Base-by-base conservation (phyloP, 2,113 vertebrate genomes). In the Microtus ochrogaster region DNA sequence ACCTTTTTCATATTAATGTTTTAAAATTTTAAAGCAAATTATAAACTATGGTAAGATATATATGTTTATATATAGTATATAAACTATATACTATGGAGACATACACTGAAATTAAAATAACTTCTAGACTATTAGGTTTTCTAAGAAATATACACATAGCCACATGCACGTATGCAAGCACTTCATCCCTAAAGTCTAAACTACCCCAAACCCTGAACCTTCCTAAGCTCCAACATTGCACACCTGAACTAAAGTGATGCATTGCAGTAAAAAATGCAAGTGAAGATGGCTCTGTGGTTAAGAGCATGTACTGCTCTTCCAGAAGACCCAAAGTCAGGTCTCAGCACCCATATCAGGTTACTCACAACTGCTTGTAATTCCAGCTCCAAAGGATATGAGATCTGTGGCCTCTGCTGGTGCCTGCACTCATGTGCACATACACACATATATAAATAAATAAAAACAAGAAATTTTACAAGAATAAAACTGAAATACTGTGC, bases 71-170 rank as follows among this genome's bases (percentile, higher is more conserved):
- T n/a, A n/a, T n/a, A n/a, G n/a, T n/a, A n/a, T n/a, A n/a, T n/a
- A n/a, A 92, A 77, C 2, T 22, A 30, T 49, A 44, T 74, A 39
- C 58, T 66, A 90, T 55, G 61, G 16, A 78, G 72, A 94, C 94
- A 78, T 68, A 88, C 1, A 76, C 10, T 7, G 13, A 84, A 92
- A 61, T 89, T 91, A 94, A 96, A 96, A 94, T 96, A 44, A 95
- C 6, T 85, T 92, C 24, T 85, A 26, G 36, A 26, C 28, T 68
- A 24, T 10, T 84, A 85, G 33, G 81, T 89, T 89, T 91, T 77
- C 83, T 0, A 92, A 87, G n/a, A 66, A 96, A 39, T 91, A 55
- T 39, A 82, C 81, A 89, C 63, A 89, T 16, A 63, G 14, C 82
- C 65, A 91, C 21, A 65, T 44, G 6, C 10, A 74, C 4, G 2